These are phyloP conservation scores for Drosophila mayaguana DNA, from an alignment of 2,888 invertebrate species.

Conservation along the genomic window DNA sequence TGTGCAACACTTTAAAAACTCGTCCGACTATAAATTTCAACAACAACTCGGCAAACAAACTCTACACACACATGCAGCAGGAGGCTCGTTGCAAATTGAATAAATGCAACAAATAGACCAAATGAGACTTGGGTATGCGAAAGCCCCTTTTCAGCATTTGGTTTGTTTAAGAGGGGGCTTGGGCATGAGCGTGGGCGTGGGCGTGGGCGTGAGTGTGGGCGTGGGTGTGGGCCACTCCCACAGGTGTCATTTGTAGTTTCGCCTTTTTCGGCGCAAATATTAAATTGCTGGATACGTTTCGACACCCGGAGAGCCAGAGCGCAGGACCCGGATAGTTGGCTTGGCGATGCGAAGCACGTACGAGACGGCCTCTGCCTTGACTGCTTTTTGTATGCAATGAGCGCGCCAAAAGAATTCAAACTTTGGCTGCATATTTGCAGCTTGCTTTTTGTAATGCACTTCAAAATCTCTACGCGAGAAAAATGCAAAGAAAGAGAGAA, in stretches of 20 bases:
- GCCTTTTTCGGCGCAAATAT: conserved; percentile 31
- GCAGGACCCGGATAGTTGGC: conserved; percentile 1
- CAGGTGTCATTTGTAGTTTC: conserved; percentile 44
- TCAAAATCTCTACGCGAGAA: conserved; percentile 24
- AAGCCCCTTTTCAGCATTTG: conserved; percentile 3
- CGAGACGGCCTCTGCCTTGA: conserved; percentile 19
- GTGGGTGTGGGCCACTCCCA: conserved; percentile 15
- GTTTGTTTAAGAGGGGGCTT: background rate
- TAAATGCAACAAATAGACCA: conserved; percentile 16
- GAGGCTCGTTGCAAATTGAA: conserved; percentile 1
- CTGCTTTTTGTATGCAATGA: conserved; percentile 32
- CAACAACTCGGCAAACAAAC: conserved; percentile 2
- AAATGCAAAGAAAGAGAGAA: background rate
- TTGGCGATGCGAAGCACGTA: conserved; percentile 35
- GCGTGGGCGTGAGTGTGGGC: background rate
- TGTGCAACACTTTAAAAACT: conserved; percentile 4
- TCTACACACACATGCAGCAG: conserved; percentile 1
- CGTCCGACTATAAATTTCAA: background rate
- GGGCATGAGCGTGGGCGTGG: too few species aligned
- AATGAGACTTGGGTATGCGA: conserved; percentile 11
- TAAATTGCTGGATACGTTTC: conserved; percentile 44
- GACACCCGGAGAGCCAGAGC: conserved; percentile 11
- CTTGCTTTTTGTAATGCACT: conserved; percentile 23
- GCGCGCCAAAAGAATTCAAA: conserved; percentile 31
- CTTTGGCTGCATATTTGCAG: conserved; percentile 7